Evolutionary conservation across 2,888 invertebrate genomes (phyloP).

Genomic region (Drosophila melanosoma): DNA sequence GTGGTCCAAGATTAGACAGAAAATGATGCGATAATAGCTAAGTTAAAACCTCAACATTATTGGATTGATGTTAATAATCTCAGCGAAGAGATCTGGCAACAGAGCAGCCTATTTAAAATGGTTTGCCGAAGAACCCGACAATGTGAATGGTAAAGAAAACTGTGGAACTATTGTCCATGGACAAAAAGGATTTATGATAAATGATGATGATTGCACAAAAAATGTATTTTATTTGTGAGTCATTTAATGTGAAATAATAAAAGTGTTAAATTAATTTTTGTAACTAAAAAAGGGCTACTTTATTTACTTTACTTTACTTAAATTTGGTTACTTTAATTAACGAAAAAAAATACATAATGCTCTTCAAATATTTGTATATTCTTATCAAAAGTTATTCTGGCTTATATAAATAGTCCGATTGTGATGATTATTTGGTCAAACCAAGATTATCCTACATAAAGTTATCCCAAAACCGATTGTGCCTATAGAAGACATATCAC

Average conservation of each 20-base stretch:
- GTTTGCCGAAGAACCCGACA: background rate
- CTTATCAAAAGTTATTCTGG: no score
- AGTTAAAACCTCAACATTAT: rapidly evolving
- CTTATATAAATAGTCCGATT: background rate
- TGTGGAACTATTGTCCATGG: background rate
- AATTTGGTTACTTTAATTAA: no score
- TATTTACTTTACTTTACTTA: no score
- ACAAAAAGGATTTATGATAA: background rate
- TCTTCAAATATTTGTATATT: no score
- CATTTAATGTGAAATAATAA: background rate
- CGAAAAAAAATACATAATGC: no score
- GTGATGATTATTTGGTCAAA: background rate
- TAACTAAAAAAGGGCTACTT: no score
- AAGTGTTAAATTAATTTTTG: no score
- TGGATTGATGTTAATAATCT: background rate
- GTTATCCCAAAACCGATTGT: background rate
- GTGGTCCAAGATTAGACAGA: background rate
- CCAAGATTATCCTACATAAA: background rate
- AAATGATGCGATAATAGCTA: background rate
- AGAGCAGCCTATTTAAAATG: background rate
- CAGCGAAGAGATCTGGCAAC: background rate
- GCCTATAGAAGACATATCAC: background rate
- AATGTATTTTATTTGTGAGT: background rate
- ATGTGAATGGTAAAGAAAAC: background rate
- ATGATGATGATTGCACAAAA: background rate